These are phyloP conservation scores for Ellobium chinense DNA, from an alignment of 2,888 invertebrate species.

Conservation along the genomic window DNA sequence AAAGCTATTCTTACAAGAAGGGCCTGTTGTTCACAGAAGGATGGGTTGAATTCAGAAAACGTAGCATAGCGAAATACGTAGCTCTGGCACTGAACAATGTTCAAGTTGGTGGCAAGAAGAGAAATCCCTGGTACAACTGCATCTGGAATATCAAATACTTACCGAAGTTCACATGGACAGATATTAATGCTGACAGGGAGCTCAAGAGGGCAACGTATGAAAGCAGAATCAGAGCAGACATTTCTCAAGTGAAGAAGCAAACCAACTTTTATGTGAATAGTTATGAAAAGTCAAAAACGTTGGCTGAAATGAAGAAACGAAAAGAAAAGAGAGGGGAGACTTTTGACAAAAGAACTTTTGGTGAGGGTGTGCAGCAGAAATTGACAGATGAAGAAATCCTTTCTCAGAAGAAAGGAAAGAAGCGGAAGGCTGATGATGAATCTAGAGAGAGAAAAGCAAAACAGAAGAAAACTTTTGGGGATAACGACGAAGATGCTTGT, in stretches of 20 bases:
- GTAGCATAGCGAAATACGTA: slow-evolving; percentile 92
- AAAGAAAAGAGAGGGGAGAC: slow-evolving; percentile 50
- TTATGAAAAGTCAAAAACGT: slow-evolving; percentile 88
- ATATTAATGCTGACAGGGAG: slow-evolving; percentile 94
- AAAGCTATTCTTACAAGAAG: slow-evolving; percentile 63
- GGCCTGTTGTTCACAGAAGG: slow-evolving; percentile 84
- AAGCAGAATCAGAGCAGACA: slow-evolving; percentile 91
- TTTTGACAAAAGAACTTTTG: slow-evolving; percentile 35
- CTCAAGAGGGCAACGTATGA: slow-evolving; percentile 94
- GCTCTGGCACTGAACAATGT: slow-evolving; percentile 89
- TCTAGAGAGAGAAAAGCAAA: slow-evolving; percentile 8
- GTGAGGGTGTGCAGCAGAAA: slow-evolving; percentile 28
- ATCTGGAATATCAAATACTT: slow-evolving; percentile 98
- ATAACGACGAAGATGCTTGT: slow-evolving; percentile 14
- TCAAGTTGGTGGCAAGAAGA: slow-evolving; percentile 85
- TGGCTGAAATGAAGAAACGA: slow-evolving; percentile 68
- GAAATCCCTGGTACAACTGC: slow-evolving; percentile 90
- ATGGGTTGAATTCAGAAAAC: slow-evolving; percentile 96
- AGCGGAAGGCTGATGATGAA: background rate
- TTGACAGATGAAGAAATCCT: slow-evolving; percentile 41
- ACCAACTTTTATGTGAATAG: slow-evolving; percentile 87
- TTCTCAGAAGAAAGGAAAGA: slow-evolving; percentile 7
- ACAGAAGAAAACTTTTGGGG: slow-evolving; percentile 35
- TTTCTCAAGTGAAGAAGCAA: slow-evolving; percentile 88
- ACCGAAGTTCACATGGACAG: slow-evolving; percentile 95